Percentiles rank a stretch among this genome's conserved stretches.
Evolutionary conservation across 2,113 vertebrate genomes (phyloP).

Genomic region (Phylloscopus trochilus): DNA sequence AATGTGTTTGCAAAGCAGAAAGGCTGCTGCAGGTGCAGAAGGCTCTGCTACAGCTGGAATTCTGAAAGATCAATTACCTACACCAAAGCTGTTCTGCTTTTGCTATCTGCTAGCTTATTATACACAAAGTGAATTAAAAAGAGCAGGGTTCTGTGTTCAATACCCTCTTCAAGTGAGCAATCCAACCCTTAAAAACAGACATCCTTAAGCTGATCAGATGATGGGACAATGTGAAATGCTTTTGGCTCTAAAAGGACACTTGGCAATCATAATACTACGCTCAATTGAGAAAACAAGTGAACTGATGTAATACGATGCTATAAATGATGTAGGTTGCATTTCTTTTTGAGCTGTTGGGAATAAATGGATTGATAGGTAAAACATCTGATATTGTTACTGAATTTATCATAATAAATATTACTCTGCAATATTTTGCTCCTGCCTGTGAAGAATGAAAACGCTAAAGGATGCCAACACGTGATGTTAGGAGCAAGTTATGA

Average conservation of each 20-base stretch:
- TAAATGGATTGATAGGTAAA: neutral
- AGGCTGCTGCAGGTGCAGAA: conserved; percentile 15
- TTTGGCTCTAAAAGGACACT: neutral
- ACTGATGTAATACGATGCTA: neutral
- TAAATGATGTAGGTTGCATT: neutral
- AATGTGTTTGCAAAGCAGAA: neutral
- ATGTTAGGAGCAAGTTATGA: neutral
- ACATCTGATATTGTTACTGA: neutral
- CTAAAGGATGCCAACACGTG: neutral
- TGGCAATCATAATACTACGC: neutral
- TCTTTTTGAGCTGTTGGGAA: neutral
- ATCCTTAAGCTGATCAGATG: neutral
- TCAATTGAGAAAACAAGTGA: neutral
- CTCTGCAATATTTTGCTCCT: neutral
- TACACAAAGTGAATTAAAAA: neutral
- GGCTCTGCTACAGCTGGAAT: conserved; percentile 18
- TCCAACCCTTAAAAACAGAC: neutral
- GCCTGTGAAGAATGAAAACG: neutral
- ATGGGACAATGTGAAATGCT: neutral
- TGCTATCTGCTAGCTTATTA: conserved; percentile 4
- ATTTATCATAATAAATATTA: neutral
- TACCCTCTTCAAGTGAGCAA: neutral
- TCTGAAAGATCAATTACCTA: conserved; percentile 27
- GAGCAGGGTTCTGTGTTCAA: neutral
- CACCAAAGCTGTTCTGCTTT: conserved; percentile 25